Evolutionary conservation across 2,113 vertebrate genomes (phyloP).

Genomic region (Caranx melampygus): DNA sequence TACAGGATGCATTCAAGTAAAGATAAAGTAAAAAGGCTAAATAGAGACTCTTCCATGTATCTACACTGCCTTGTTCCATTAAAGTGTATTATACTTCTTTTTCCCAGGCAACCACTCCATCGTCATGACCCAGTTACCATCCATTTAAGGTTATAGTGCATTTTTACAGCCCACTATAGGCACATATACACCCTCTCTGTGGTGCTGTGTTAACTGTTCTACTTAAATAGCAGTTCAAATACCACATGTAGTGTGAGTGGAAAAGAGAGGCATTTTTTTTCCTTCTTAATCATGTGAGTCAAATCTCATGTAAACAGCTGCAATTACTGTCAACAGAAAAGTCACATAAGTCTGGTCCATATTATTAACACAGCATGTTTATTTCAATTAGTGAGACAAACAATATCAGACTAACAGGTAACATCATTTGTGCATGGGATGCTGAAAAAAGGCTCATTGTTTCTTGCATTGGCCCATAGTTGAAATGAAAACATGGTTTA

Average conservation of each 20-base stretch:
- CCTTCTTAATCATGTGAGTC: background rate
- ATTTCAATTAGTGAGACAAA: background rate
- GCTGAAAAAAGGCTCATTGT: background rate
- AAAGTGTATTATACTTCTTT: background rate
- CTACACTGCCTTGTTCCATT: background rate
- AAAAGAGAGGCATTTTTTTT: background rate
- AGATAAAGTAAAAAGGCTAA: background rate
- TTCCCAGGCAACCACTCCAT: background rate
- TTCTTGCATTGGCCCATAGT: background rate
- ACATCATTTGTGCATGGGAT: background rate
- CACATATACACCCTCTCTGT: conserved; percentile 25
- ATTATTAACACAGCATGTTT: background rate
- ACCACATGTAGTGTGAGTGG: background rate
- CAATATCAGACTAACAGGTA: background rate
- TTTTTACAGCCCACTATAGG: conserved; percentile 22
- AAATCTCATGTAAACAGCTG: background rate
- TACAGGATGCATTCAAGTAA: too few relatives aligned
- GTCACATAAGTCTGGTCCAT: too few relatives aligned
- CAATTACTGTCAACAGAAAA: too few relatives aligned
- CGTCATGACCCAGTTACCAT: conserved; percentile 42
- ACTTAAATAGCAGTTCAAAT: background rate
- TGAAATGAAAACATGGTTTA: background rate
- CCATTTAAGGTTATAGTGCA: conserved; percentile 34
- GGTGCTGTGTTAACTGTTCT: conserved; percentile 4
- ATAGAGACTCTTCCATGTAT: background rate